Evolutionary conservation across 2,797 vertebrate species (phyloP).

Genomic region (Adrianichthys oophorus): DNA sequence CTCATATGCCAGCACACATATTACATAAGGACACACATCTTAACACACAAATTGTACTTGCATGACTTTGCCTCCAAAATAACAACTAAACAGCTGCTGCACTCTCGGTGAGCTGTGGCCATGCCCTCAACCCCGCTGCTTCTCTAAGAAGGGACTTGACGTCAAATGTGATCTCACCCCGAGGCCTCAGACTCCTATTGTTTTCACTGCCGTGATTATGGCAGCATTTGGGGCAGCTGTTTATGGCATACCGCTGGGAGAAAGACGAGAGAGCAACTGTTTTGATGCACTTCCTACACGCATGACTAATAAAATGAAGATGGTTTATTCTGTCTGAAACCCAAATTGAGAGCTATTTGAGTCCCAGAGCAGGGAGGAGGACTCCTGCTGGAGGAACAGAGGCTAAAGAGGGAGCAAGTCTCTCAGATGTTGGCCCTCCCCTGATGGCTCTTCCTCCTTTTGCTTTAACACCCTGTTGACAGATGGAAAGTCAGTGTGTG

Average conservation of each 20-base stretch:
- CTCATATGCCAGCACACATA: conserved; percentile 23
- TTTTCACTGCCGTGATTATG: conserved; percentile 54
- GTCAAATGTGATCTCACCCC: conserved; percentile 25
- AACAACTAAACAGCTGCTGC: conserved; percentile 52
- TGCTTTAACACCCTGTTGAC: conserved; percentile 43
- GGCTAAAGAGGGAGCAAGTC: conserved; percentile 33
- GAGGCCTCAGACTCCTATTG: conserved; percentile 47
- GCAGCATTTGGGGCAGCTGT: conserved; percentile 50
- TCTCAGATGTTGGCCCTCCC: conserved; percentile 24
- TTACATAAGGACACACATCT: conserved; percentile 27
- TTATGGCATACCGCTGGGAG: conserved; percentile 33
- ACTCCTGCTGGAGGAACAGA: conserved; percentile 30
- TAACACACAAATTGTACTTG: conserved; percentile 4
- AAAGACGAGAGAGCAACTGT: conserved; percentile 17
- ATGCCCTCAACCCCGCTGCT: conserved; percentile 35
- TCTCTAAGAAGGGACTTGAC: conserved; percentile 33
- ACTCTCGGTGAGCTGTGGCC: conserved; percentile 13
- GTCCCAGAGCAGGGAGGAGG: conserved; percentile 23
- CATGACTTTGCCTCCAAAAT: conserved; percentile 50
- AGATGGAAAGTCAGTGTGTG: conserved; percentile 75
- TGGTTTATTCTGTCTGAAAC: conserved; percentile 14
- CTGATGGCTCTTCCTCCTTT: conserved; percentile 16
- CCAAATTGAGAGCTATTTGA: conserved; percentile 17
- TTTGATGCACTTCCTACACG: conserved; percentile 38
- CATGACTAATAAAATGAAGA: conserved; percentile 18